phyloP scores from a whole-genome alignment of 2,888 invertebrate species.

The Chaetogeoica ovagalla region DNA sequence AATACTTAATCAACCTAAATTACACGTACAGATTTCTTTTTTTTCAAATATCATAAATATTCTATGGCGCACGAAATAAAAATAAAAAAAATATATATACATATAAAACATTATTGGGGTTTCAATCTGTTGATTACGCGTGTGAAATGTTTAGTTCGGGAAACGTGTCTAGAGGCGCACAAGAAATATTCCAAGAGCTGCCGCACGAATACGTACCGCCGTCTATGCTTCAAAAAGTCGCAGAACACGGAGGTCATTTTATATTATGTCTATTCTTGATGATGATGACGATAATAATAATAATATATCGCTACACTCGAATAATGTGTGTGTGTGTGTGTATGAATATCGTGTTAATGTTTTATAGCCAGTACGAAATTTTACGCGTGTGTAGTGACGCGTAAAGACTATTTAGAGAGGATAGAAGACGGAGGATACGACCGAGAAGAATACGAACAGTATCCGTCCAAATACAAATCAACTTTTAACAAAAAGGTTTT shows the following conservation, averaged over 20 bases:
- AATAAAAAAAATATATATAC: too few species aligned
- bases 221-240: constrained; percentile 90
- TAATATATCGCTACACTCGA: not conserved
- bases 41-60: too few species aligned
- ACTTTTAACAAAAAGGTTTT: constrained; percentile 87
- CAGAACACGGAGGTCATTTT: constrained; percentile 87
- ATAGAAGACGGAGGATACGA: constrained; percentile 93
- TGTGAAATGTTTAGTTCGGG: constrained; percentile 58
- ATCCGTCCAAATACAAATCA: constrained; percentile 92
- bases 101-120: too few species aligned
- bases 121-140: not conserved
- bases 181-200: constrained; percentile 93
- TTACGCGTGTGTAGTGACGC: constrained; percentile 92
- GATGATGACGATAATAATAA: too few species aligned
- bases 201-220: constrained; percentile 98
- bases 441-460: constrained; percentile 84
- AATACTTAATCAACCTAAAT: too few species aligned
- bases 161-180: constrained; percentile 70
- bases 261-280: not conserved
- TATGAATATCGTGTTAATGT: not conserved
- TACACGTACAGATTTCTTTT: too few species aligned
- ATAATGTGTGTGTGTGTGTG: not conserved
- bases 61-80: too few species aligned
- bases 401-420: constrained; percentile 89
- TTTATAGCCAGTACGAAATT: constrained; percentile 86